Evolutionary conservation across 2,113 vertebrate genomes (phyloP).

Genomic region (Pungitius pungitius): DNA sequence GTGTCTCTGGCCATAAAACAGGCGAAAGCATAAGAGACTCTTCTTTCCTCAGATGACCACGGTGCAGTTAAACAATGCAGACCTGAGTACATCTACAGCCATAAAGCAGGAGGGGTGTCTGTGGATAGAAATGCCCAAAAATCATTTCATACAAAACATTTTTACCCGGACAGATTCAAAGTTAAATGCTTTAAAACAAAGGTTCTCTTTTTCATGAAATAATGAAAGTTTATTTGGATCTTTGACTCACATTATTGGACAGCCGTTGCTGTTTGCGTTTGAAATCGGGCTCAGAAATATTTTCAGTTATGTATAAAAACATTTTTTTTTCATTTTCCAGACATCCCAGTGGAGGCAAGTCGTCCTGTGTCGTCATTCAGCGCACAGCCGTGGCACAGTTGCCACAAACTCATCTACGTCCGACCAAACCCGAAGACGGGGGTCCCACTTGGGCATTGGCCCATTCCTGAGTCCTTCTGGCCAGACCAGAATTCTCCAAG

Average conservation of each 20-base stretch:
- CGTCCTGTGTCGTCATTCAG: constrained; percentile 75
- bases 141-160: neutral
- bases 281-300: neutral
- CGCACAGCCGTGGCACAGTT: constrained; percentile 93
- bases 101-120: neutral
- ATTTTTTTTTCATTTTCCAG: constrained; percentile 67
- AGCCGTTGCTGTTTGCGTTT: neutral
- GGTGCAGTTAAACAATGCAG: constrained; percentile 8
- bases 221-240: no score
- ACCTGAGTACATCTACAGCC: constrained; percentile 9
- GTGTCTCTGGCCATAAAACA: constrained; percentile 1
- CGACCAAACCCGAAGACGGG: constrained; percentile 97
- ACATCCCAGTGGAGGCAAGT: constrained; percentile 85
- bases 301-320: constrained; percentile 8
- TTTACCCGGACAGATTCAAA: neutral
- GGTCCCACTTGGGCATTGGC: constrained; percentile 97
- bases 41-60: neutral
- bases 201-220: no score
- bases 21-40: constrained; percentile 21
- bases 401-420: constrained; percentile 97
- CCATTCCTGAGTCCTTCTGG: constrained; percentile 97
- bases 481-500: constrained; percentile 97
- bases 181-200: neutral
- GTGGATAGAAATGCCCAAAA: neutral
- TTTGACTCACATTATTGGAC: no score